Evolutionary conservation across 2,113 vertebrate genomes (phyloP).

Genomic region (Zapornia atra): DNA sequence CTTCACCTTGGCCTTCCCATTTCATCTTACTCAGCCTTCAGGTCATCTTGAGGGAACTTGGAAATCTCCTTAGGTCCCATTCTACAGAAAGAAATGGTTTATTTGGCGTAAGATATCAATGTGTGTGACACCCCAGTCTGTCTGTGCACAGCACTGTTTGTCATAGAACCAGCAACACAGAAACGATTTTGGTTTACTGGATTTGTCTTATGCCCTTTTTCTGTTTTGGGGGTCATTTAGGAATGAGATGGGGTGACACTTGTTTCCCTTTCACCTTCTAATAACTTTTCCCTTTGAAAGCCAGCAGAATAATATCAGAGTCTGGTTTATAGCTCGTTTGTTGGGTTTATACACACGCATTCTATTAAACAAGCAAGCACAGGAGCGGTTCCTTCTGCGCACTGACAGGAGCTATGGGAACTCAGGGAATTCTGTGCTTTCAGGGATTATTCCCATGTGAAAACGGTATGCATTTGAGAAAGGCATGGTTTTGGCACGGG

Average conservation of each 20-base stretch:
- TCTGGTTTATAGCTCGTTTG: neutral
- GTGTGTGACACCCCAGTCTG: neutral
- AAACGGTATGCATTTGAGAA: neutral
- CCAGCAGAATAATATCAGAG: neutral
- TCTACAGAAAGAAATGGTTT: neutral
- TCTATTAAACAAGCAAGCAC: neutral
- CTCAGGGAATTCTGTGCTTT: neutral
- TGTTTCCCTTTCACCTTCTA: neutral
- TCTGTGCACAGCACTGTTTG: neutral
- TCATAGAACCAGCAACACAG: neutral
- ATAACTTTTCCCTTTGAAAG: neutral
- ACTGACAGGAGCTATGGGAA: neutral
- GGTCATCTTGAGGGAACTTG: neutral
- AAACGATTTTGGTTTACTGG: neutral
- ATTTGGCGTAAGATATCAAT: neutral
- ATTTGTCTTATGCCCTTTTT: neutral
- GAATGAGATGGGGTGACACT: neutral
- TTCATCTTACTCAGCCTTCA: neutral
- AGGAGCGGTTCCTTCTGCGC: neutral
- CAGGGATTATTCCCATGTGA: neutral
- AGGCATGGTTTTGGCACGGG: neutral
- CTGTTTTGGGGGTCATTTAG: neutral
- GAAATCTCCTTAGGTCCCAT: neutral
- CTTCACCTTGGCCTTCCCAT: neutral
- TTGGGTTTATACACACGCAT: neutral